These are phyloP conservation scores for Dromococcyx pavoninus DNA, from an alignment of 2,797 vertebrate genomes.

Conservation along the genomic window DNA sequence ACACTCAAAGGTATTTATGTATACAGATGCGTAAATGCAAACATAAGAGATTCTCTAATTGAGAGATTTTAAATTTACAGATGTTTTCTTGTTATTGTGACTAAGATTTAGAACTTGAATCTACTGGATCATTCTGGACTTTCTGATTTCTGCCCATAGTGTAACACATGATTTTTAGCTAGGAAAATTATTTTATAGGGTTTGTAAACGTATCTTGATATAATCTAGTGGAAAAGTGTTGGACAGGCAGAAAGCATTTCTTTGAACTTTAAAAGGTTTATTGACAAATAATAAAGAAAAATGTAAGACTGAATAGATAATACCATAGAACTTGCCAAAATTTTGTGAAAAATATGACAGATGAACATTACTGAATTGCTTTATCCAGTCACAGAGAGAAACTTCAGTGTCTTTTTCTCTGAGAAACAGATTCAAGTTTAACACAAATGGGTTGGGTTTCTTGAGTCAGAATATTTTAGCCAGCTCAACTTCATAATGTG, in stretches of 20 bases:
- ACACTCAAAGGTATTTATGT: background rate
- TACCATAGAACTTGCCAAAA: background rate
- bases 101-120: background rate
- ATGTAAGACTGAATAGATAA: background rate
- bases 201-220: background rate
- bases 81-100: background rate
- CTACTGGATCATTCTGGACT: background rate
- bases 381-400: background rate
- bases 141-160: background rate
- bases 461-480: background rate
- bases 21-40: background rate
- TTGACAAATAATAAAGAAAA: background rate
- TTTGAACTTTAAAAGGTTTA: background rate
- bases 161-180: background rate
- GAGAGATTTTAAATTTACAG: background rate
- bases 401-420: background rate
- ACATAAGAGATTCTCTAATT: background rate
- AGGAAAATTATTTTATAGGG: background rate
- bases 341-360: background rate
- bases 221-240: background rate
- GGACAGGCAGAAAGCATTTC: background rate
- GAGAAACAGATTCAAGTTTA: background rate
- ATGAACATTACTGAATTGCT: background rate
- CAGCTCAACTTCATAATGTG: background rate
- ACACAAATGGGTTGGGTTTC: background rate